Percentiles rank a stretch among this genome's conserved stretches.
Evolutionary conservation across 53 echinoderm and acorn worm genomes (phyloP).

Genomic region (Holothuria leucospilota): DNA sequence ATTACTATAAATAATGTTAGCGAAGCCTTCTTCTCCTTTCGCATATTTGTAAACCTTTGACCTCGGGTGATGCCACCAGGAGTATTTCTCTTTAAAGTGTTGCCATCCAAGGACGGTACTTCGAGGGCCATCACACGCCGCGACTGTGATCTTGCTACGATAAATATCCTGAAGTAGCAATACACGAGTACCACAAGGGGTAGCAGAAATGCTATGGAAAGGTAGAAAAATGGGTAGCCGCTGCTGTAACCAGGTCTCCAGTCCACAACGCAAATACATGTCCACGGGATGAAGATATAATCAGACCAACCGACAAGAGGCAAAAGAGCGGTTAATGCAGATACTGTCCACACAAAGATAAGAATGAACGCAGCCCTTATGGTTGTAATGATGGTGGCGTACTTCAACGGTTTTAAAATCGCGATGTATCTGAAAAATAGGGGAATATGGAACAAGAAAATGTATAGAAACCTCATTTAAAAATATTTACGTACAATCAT

Average conservation of each 20-base stretch:
- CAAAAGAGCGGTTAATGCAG: constrained; percentile 69
- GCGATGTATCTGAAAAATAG: constrained; percentile 74
- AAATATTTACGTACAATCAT: too few species aligned
- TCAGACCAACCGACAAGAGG: constrained; percentile 87
- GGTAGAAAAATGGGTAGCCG: constrained; percentile 78
- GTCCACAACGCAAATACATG: constrained; percentile 81
- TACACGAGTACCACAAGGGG: constrained; percentile 79
- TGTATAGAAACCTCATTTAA: background rate
- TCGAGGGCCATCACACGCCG: constrained; percentile 80
- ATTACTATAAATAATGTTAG: constrained; percentile 84
- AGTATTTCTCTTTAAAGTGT: constrained; percentile 28
- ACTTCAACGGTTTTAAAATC: constrained; percentile 88
- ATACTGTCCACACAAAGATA: constrained; percentile 68
- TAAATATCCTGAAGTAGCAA: constrained; percentile 87
- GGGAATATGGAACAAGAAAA: background rate
- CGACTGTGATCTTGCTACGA: constrained; percentile 79
- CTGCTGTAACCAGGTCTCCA: constrained; percentile 63
- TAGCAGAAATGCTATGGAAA: constrained; percentile 64
- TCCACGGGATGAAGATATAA: constrained; percentile 82
- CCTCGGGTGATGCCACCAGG: constrained; percentile 29
- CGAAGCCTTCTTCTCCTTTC: constrained; percentile 84
- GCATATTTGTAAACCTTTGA: constrained; percentile 67
- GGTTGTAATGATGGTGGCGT: constrained; percentile 83
- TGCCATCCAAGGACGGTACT: constrained; percentile 67
- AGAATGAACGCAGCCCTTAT: constrained; percentile 67